Evolutionary conservation across 2,888 invertebrate species (phyloP).

Genomic region (Drosophila nr. medialis): DNA sequence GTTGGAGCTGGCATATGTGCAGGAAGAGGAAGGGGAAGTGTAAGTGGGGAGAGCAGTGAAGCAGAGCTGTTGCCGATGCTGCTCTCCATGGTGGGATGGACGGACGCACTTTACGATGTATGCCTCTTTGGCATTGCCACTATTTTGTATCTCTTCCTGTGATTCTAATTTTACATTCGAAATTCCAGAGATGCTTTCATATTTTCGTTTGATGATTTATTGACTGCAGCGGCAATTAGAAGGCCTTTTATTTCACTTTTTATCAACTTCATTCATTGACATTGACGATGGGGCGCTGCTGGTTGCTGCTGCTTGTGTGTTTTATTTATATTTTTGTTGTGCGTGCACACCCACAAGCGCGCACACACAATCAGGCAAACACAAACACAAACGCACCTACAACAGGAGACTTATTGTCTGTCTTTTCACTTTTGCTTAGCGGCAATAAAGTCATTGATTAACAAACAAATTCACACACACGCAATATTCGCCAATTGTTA

Average conservation of each 20-base stretch:
- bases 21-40: conserved; percentile 67
- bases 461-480: not conserved
- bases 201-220: conserved; percentile 79
- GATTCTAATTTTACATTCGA: conserved; percentile 73
- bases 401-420: conserved; percentile 50
- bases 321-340: conserved; percentile 77
- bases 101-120: conserved; percentile 60
- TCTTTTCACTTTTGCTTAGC: conserved; percentile 38
- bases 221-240: conserved; percentile 77
- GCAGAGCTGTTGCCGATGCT: conserved; percentile 45
- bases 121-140: conserved; percentile 53
- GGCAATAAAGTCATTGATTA: conserved; percentile 1
- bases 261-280: conserved; percentile 76
- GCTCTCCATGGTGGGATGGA: conserved; percentile 47
- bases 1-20: conserved; percentile 63
- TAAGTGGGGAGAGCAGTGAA: conserved; percentile 39
- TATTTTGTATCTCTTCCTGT: conserved; percentile 53
- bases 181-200: conserved; percentile 77
- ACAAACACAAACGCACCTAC: conserved; percentile 33
- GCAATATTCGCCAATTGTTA: conserved; percentile 4
- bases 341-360: conserved; percentile 55
- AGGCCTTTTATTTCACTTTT: conserved; percentile 77
- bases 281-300: conserved; percentile 60
- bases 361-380: conserved; percentile 23
- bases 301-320: conserved; percentile 39